Conservation (phyloP, 2,113 vertebrate species). For the Drymodes brunneopygia region DNA sequence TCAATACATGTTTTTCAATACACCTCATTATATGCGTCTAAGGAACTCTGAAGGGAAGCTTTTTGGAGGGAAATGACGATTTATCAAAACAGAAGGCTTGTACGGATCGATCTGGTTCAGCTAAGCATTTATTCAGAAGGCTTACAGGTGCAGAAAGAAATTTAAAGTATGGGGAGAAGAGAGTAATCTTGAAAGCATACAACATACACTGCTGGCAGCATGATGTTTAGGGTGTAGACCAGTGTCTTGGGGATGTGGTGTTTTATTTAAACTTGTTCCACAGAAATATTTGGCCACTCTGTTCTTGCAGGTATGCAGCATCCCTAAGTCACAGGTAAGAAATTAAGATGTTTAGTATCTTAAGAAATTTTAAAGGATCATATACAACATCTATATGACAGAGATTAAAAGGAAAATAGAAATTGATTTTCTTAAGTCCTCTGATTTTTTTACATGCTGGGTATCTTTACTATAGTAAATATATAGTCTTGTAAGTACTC, state of each 20-base stretch:
- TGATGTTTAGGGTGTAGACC: not conserved
- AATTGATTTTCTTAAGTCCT: not conserved
- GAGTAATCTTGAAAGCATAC: not conserved
- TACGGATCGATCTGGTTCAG: not conserved
- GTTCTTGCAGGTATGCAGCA: not conserved
- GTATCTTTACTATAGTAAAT: not conserved
- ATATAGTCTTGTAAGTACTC: not conserved
- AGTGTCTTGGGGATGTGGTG: not conserved
- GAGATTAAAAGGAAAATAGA: not conserved
- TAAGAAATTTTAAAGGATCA: not conserved
- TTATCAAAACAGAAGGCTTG: not conserved
- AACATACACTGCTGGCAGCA: not conserved
- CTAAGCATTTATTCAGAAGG: not conserved
- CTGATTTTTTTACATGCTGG: fast-evolving
- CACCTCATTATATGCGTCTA: not conserved
- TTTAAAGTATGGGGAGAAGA: not conserved
- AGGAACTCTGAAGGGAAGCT: not conserved
- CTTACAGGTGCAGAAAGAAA: not conserved
- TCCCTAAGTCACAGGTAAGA: not conserved
- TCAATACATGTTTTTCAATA: not conserved
- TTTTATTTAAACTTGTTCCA: not conserved
- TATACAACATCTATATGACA: not conserved
- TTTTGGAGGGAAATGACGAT: not conserved
- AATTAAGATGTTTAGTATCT: not conserved
- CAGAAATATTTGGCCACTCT: not conserved